A percentile compares a stretch with the other conserved stretches of the same genome.
These are phyloP conservation scores for Hemicordylus capensis DNA, from an alignment of 2,113 vertebrate species.

Conservation along the genomic window DNA sequence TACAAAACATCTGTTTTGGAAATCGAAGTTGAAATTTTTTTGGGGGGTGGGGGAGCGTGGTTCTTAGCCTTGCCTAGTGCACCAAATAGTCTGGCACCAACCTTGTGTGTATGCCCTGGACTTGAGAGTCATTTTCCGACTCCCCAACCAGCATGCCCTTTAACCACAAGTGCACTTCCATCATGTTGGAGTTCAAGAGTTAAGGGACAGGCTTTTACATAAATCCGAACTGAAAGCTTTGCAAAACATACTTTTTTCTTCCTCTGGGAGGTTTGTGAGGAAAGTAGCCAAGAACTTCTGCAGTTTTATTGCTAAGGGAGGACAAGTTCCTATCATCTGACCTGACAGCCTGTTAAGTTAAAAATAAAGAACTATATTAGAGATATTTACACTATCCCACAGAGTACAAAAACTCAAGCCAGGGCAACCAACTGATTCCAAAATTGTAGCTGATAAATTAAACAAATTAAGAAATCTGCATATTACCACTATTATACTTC, in stretches of 20 bases:
- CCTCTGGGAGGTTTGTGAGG: constrained; percentile 80
- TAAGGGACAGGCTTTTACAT: not conserved
- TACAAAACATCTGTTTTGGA: no score
- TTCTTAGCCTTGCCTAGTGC: no score
- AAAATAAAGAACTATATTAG: constrained; percentile 23
- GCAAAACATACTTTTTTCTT: constrained; percentile 80
- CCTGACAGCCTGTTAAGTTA: constrained; percentile 74
- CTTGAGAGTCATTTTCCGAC: not conserved
- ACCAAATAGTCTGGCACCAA: no score
- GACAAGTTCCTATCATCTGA: constrained; percentile 84
- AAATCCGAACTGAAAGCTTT: not conserved
- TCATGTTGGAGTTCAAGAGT: not conserved
- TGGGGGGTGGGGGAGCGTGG: no score
- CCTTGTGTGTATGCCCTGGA: no score
- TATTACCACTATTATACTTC: not conserved
- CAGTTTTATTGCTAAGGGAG: constrained; percentile 85
- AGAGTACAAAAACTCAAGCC: not conserved
- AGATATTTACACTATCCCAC: not conserved
- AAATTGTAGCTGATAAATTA: not conserved
- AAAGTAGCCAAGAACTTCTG: constrained; percentile 86
- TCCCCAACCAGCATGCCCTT: not conserved
- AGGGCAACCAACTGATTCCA: not conserved
- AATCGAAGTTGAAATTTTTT: no score
- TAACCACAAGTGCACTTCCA: not conserved
- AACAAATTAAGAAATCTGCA: not conserved